Evolutionary conservation across 2,113 vertebrate genomes (phyloP).

Genomic region (Numenius arquata): DNA sequence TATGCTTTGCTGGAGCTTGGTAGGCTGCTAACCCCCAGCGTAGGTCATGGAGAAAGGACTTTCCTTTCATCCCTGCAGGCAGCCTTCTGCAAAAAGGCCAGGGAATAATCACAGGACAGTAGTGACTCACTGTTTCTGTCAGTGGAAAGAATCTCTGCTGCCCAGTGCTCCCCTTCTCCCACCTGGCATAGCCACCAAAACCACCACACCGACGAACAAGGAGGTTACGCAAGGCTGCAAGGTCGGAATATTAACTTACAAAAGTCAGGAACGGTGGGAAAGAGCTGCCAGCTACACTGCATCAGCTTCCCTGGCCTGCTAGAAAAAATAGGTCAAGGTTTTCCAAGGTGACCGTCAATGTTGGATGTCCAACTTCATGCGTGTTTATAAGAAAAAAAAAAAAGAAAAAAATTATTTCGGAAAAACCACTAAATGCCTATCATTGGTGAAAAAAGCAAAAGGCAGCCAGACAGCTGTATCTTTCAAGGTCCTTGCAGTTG

Average conservation of each 20-base stretch:
- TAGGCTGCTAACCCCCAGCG: neutral
- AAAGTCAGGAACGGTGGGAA: conserved; percentile 11
- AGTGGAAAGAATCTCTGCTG: conserved; percentile 49
- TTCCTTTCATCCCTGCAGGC: conserved; percentile 35
- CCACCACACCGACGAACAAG: neutral
- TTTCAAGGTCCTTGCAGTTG: neutral
- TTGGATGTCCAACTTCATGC: neutral
- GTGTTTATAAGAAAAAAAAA: neutral
- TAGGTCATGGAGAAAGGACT: conserved; percentile 9
- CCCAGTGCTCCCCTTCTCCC: conserved; percentile 43
- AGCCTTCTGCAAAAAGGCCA: neutral
- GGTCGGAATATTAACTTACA: neutral
- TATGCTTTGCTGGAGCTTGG: neutral
- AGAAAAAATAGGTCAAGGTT: conserved; percentile 46
- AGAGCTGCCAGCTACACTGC: conserved; percentile 5
- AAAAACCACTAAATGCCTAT: neutral
- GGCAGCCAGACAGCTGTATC: neutral
- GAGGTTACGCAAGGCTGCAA: conserved; percentile 11
- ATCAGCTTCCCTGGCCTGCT: neutral
- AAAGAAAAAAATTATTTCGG: neutral
- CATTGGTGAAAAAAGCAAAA: neutral
- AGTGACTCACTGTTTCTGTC: conserved; percentile 41
- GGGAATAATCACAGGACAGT: conserved; percentile 24
- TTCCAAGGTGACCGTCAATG: conserved; percentile 14
- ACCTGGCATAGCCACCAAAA: conserved; percentile 53